Evolutionary conservation across 2,888 invertebrate genomes (phyloP), one percentile per base, ranked within the genome.

Genomic region (Trachelus iudaicus): DNA sequence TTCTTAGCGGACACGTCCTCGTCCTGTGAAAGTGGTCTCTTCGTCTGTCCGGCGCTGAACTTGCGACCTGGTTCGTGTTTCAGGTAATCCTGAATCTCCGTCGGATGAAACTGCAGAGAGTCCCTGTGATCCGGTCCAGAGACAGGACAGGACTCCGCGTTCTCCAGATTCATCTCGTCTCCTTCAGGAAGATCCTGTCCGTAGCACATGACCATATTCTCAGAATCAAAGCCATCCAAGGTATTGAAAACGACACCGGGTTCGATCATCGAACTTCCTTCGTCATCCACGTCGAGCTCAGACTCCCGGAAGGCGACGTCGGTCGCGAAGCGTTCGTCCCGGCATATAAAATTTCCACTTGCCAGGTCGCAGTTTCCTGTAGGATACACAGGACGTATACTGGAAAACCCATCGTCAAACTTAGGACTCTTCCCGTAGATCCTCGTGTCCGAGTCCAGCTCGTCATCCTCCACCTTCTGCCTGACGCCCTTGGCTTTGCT

Each of bases 391-490:
- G 76, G 15, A 12, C 71, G 30, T 4, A 33, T 33, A n/a, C 33
- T 71, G 0, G 75, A n/a, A 69, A 90, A 84, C 37, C 88, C 88
- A 68, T 90, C 90, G 77, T 91, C 91, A 82, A 91, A 91, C 75
- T 91, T 91, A 1, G 91, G 91, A 78, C 91, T 91, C 81, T 91
- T 91, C 34, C 91, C 91, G 78, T 91, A 91, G 73, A 90, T 86
- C 78, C 89, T 86, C 4, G 88, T 89, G 76, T 89, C 90, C 12
- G 88, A 87, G 75, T 91, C 91, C 30, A 86, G 81, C 80, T 90
- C 91, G 78, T 88, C 88, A 74, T 90, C 88, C 37, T 86, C 83
- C 77, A 90, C 90, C 77, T 88, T 78, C 79, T 90, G 90, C 75
- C 89, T 85, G 0, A 87, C 86, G 4, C 90, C 89, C 79, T 89